These are phyloP conservation scores for Ictidomys tridecemlineatus DNA, from an alignment of 2,113 vertebrate genomes.

Conservation along the genomic window DNA sequence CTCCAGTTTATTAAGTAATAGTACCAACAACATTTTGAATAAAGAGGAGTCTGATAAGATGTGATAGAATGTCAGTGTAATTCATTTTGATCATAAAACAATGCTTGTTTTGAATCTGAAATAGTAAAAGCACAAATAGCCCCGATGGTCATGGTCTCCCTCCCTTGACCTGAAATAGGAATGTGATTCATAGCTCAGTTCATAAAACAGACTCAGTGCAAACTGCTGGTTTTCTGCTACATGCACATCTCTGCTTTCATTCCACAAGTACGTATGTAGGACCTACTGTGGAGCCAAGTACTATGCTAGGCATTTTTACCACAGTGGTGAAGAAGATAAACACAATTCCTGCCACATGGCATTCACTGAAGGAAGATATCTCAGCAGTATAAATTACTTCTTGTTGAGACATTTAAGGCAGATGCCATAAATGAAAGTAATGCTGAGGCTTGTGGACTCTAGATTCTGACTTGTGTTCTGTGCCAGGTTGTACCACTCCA, in stretches of 20 bases:
- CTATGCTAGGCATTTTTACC: background rate
- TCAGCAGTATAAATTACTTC: background rate
- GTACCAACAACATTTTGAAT: constrained; percentile 78
- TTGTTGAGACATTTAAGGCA: background rate
- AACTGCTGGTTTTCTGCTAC: background rate
- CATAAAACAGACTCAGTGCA: background rate
- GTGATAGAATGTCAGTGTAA: constrained; percentile 79
- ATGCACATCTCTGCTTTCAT: background rate
- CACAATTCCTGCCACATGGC: background rate
- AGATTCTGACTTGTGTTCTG: background rate
- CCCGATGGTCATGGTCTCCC: constrained; percentile 71
- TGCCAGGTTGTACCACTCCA: background rate
- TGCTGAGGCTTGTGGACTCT: background rate
- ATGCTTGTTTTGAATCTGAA: constrained; percentile 74
- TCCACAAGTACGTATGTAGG: background rate
- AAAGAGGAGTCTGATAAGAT: constrained; percentile 80
- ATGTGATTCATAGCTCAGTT: constrained; percentile 56
- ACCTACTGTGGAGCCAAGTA: background rate
- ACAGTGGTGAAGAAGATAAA: background rate
- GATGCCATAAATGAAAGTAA: background rate
- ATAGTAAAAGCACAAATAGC: constrained; percentile 58
- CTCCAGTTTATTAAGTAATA: constrained; percentile 86
- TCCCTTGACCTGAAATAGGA: constrained; percentile 72
- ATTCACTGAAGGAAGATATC: background rate
- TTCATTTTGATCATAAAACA: constrained; percentile 83